Base-by-base conservation (phyloP, 2,797 vertebrate genomes). In the Notamacropus eugenii region DNA sequence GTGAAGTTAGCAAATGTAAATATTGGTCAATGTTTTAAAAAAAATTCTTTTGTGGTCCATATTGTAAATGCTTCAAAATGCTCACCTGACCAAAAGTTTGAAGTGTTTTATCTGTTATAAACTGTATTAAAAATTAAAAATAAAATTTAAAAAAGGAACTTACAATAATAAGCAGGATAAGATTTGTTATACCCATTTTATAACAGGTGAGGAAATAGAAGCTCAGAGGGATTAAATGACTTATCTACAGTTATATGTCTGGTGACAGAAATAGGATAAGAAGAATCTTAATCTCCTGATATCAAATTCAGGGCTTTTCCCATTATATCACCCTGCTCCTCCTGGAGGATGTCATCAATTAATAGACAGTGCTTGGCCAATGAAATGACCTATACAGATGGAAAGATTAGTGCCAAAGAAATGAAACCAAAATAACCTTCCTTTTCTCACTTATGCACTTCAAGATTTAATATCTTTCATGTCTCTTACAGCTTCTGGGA, bases 401-500 rank as follows among this genome's bases (percentile, higher is more conserved):
- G 40, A 92, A 9, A 50, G 4, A 56, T 24, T 29, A 62, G 19
- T 22, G 22, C 8, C 46, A 95, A 67, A 91, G 87, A 90, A 92
- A 93, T 10, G n/a, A 92, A 94, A 4, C 22, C 56, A 56, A 12
- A 4, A 13, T 67, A 54, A 54, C 22, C 10, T 74, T 92, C 56
- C 16, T 3, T 0, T 16, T 56, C 62, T 11, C 27, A 93, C 46
- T 96, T 46, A 5, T n/a, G 55, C 2, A 6, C 27, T 6, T 55
- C 40, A 10, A 67, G 16, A 92, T 46, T 52, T 93, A 56, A 94
- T 62, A 52, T 91, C 29, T 55, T 55, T 52, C 2, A 0, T 57
- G 10, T 90, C 31, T 93, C 54, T 93, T 92, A 58, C 93, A 98
- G 98, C 87, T 98, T 97, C 97, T 98, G 98, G 98, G 97, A 97